Conservation (phyloP, 2,888 invertebrate genomes). For the Cremastinae sp. region DNA sequence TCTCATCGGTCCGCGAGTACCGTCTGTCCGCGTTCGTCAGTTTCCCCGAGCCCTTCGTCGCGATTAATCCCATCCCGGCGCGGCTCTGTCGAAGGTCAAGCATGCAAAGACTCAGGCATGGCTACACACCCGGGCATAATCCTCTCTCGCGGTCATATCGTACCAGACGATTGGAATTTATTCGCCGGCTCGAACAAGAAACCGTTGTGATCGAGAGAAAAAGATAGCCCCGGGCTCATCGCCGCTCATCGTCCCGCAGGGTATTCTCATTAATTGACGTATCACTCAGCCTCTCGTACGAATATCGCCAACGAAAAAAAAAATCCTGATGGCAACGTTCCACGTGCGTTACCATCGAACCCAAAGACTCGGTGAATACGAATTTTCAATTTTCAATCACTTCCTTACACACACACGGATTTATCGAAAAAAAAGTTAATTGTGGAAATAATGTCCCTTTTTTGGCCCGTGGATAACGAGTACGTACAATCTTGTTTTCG, state of each 20-base stretch:
- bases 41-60: constrained; percentile 6
- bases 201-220: constrained; percentile 41
- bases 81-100: constrained; percentile 69
- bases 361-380: too few species aligned
- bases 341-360: too few species aligned
- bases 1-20: constrained; percentile 64
- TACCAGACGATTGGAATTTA: constrained; percentile 44
- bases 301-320: background rate
- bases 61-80: background rate
- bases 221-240: constrained; percentile 21
- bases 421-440: too few species aligned
- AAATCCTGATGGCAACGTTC: background rate
- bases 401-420: too few species aligned
- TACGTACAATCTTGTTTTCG: constrained; percentile 1
- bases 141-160: constrained; percentile 16
- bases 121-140: constrained; percentile 44
- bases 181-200: constrained; percentile 23
- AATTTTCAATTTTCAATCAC: too few species aligned
- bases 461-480: constrained; percentile 1
- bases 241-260: background rate
- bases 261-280: constrained; percentile 34
- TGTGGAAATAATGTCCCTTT: too few species aligned
- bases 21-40: constrained; percentile 65
- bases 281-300: constrained; percentile 18
- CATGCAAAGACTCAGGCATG: constrained; percentile 65